Base-by-base conservation (phyloP, 2,888 invertebrate species). In the Malthinus flaveolus region DNA sequence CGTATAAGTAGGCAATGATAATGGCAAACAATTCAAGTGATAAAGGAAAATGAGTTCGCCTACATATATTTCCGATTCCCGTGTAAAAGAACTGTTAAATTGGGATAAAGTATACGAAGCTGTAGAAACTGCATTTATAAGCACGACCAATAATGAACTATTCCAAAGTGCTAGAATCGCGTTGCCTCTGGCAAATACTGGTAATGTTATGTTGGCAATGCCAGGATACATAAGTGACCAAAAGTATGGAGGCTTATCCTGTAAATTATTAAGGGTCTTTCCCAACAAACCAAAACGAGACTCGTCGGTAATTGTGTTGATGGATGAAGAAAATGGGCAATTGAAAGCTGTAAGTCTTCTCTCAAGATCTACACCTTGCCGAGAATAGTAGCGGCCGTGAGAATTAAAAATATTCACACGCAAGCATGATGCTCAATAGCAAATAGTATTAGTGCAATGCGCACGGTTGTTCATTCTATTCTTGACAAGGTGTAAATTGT, bases 201-300 rank as follows among this genome's bases (percentile, higher is more conserved):
- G 47, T 11, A 71, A 72, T 39, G 62, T 73, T 7, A 36, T 80
- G 23, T 61, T 80, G 0, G 72, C 78, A 8, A 81, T 82, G 82
- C 80, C 81, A 1, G 81, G 80, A 15, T 81, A 69, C 62, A 72
- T 82, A 34, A 74, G 76, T n/a, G 69, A 66, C n/a, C 51, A 71
- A 13, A 61, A 64, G 36, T 67, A 63, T 13, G 67, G 64, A 0
- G 65, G 65, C 9, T 58, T 83, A 32, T 81, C 78, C 13, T 82
- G 82, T 66, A 83, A 83, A 70, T 50, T 83, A 51, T 81, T 83
- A 1, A 81, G 82, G 1, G 71, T 72, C 1, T 81, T 80, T 54
- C 66, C 72, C 0, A 61, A 68, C 1, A 83, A 83, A 66, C 53
- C 62, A n/a, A 57, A 66, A 10, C 66, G 59, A 62, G 31, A 63